These are phyloP conservation scores for Euphonia xanthogaster DNA, from an alignment of 2,797 vertebrate species.

Conservation along the genomic window DNA sequence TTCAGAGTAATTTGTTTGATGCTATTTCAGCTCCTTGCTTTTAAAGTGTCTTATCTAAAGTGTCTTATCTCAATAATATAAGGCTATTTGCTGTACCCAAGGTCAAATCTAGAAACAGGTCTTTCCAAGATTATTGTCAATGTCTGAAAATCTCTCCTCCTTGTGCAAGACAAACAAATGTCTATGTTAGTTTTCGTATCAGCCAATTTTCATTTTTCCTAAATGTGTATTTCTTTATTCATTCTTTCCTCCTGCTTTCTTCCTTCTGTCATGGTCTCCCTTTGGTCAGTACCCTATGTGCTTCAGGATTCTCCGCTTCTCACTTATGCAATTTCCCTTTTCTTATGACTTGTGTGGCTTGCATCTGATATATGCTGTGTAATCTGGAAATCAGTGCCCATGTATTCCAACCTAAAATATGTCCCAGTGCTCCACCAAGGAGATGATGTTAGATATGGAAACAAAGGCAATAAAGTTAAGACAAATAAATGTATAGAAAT, in stretches of 20 bases:
- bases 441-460: background rate
- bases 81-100: background rate
- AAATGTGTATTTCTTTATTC: background rate
- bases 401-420: background rate
- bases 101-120: background rate
- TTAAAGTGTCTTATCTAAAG: background rate
- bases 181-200: fast-evolving
- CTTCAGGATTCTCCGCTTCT: background rate
- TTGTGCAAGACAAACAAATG: background rate
- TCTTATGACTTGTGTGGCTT: background rate
- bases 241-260: background rate
- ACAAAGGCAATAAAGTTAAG: background rate
- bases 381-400: background rate
- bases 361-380: background rate
- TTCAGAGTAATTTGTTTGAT: conserved; percentile 43
- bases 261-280: background rate
- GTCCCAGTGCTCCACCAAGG: background rate
- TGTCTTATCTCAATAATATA: background rate
- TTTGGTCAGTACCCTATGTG: background rate
- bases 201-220: background rate
- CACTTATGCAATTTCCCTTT: background rate
- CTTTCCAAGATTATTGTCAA: background rate
- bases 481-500: background rate
- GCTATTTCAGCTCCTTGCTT: conserved; percentile 26
- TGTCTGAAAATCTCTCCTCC: background rate